phyloP scores from a whole-genome alignment of 2,797 vertebrate species.

The Chlorospingus flavigularis region DNA sequence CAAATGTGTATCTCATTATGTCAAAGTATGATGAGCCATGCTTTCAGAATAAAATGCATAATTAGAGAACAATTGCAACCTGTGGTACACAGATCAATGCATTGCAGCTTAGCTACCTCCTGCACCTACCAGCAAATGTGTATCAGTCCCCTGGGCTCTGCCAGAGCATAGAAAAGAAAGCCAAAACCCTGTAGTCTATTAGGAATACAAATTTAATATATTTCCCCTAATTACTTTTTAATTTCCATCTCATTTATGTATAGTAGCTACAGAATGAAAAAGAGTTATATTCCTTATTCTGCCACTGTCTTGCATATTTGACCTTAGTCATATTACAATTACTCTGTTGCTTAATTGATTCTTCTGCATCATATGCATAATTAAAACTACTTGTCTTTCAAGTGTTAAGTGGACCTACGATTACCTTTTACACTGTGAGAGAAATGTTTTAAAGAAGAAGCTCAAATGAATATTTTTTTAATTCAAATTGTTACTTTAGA shows the following conservation, averaged over 20 bases:
- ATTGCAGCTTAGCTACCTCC: neutral
- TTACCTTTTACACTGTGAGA: neutral
- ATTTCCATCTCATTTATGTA: constrained; percentile 11
- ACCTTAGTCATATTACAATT: neutral
- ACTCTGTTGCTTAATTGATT: constrained; percentile 12
- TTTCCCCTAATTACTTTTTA: constrained; percentile 36
- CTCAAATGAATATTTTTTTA: neutral
- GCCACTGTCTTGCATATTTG: neutral
- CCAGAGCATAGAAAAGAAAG: neutral
- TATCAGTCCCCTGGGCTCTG: neutral
- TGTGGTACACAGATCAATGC: neutral
- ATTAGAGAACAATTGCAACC: neutral
- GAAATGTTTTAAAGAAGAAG: neutral
- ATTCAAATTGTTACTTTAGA: neutral
- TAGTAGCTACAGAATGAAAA: neutral
- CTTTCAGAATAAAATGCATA: neutral
- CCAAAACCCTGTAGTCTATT: neutral
- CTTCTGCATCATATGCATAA: neutral
- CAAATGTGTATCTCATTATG: neutral
- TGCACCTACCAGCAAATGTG: neutral
- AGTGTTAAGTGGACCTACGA: neutral
- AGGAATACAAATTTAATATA: constrained; percentile 18
- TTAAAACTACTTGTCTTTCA: neutral
- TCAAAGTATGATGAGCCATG: neutral
- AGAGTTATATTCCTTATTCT: neutral